Conservation (phyloP, 2,888 invertebrate genomes). For the Nymphalis polychloros region DNA sequence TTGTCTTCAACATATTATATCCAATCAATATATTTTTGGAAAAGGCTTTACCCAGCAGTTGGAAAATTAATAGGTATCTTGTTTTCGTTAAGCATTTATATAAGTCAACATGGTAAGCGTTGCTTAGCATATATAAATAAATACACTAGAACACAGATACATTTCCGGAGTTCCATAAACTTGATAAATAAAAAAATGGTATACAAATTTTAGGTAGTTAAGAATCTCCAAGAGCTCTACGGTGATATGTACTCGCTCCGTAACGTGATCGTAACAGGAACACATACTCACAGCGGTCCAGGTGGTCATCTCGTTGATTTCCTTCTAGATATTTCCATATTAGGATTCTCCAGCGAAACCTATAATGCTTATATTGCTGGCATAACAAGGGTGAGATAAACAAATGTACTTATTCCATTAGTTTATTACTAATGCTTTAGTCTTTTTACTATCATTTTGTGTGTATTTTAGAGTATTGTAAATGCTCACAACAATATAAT, state of each 20-base stretch:
- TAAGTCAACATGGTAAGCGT: no score
- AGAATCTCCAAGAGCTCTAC: slow-evolving; percentile 84
- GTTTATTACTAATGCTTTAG: not conserved
- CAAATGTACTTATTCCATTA: not conserved
- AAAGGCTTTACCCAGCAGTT: no score
- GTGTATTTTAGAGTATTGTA: slow-evolving; percentile 65
- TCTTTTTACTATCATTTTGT: not conserved
- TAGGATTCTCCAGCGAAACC: slow-evolving; percentile 84
- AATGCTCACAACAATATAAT: slow-evolving; percentile 70
- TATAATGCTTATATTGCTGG: slow-evolving; percentile 71
- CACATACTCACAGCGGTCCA: slow-evolving; percentile 94
- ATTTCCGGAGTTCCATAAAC: no score
- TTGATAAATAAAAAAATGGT: not conserved
- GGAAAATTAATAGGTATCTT: no score
- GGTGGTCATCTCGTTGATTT: slow-evolving; percentile 94
- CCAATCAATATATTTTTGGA: no score
- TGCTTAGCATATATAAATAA: no score
- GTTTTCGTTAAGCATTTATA: no score
- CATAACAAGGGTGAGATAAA: slow-evolving; percentile 64
- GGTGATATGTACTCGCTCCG: slow-evolving; percentile 86
- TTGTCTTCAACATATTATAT: no score
- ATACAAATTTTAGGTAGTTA: slow-evolving; percentile 84
- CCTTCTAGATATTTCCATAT: slow-evolving; percentile 91
- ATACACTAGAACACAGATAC: no score
- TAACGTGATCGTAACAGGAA: slow-evolving; percentile 93